phyloP scores from a whole-genome alignment of 2,888 invertebrate species.

The Leucophenga maculata region DNA sequence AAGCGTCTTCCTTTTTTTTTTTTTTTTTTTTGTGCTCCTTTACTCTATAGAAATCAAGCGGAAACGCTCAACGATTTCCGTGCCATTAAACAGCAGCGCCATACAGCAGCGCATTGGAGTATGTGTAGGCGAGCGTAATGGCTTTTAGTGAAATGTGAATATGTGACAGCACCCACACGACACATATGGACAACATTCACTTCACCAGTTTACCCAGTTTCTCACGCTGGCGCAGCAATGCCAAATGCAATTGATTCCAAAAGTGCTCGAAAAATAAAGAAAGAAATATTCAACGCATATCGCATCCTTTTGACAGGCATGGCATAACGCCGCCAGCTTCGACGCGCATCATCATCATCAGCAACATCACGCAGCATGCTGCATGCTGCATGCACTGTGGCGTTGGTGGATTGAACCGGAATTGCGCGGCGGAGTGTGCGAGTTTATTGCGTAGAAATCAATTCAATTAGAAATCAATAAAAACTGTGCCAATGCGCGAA shows the following conservation, averaged over 20 bases:
- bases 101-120: not conserved
- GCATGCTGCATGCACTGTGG: too few relatives aligned
- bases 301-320: not conserved
- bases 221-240: not conserved
- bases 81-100: conserved; percentile 51
- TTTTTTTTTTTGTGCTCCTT: not conserved
- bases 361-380: not conserved
- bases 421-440: not conserved
- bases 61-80: conserved; percentile 52
- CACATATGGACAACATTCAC: not conserved
- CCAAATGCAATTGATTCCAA: not conserved
- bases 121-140: too few relatives aligned
- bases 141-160: too few relatives aligned
- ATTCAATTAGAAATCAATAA: conserved; percentile 25
- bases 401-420: too few relatives aligned
- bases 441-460: conserved; percentile 19
- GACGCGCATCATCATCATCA: not conserved
- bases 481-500: not conserved
- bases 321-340: not conserved
- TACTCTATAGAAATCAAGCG: conserved; percentile 7
- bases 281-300: not conserved
- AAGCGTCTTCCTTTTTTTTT: not conserved
- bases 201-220: too few relatives aligned
- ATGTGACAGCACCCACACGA: conserved; percentile 21
- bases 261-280: too few relatives aligned